Conservation (phyloP, 2,113 vertebrate genomes). For the Tachuris rubrigastra region DNA sequence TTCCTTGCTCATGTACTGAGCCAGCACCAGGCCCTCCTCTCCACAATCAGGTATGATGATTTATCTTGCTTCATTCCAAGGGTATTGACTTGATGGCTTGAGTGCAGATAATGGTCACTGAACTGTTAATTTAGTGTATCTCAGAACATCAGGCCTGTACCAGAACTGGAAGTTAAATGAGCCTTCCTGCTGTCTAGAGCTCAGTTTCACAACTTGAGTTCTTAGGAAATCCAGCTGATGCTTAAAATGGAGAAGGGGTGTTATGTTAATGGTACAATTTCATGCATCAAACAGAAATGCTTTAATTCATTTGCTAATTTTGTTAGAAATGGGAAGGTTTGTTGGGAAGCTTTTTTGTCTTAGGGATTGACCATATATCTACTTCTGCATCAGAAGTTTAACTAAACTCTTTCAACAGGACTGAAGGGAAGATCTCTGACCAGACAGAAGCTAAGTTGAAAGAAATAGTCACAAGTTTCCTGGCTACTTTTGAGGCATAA, state of each 20-base stretch:
- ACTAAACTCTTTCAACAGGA: conserved; percentile 69
- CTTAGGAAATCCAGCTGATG: background rate
- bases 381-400: background rate
- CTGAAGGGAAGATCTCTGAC: conserved; percentile 91
- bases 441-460: conserved; percentile 91
- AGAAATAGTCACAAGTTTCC: conserved; percentile 88
- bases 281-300: background rate
- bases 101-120: background rate
- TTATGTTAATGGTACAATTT: background rate
- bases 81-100: background rate
- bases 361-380: background rate
- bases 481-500: conserved; percentile 92
- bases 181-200: background rate
- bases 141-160: background rate
- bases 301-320: background rate
- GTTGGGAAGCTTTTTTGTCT: background rate
- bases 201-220: background rate
- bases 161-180: background rate
- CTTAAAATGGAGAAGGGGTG: background rate
- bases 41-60: conserved; percentile 80
- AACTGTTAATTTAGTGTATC: background rate
- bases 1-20: conserved; percentile 91
- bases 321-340: background rate
- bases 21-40: conserved; percentile 88
- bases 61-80: background rate